Evolutionary conservation across 1,140 invertebrate species (phyloP).

Genomic region (Heliothis virescens): DNA sequence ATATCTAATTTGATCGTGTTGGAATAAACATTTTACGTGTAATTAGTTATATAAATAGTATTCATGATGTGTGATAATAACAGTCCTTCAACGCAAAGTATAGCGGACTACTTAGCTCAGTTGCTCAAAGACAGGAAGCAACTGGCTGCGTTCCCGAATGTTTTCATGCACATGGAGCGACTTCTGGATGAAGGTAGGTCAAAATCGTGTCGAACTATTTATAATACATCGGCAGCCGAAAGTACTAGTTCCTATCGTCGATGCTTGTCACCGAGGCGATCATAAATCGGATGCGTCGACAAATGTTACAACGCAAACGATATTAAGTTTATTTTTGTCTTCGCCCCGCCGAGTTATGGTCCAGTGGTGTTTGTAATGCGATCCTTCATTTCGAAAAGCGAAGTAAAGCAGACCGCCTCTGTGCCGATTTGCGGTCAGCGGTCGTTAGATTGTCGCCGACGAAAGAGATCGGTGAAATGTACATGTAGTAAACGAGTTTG

Average conservation of each 20-base stretch:
- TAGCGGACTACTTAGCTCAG: conserved; percentile 99
- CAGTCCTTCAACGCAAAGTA: conserved; percentile 95
- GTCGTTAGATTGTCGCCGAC: conserved; percentile 75
- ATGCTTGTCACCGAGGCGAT: conserved; percentile 73
- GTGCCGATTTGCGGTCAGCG: conserved; percentile 78
- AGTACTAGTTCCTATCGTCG: conserved; percentile 56
- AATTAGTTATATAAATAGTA: conserved; percentile 82
- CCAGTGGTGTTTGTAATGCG: conserved; percentile 84
- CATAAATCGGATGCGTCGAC: conserved; percentile 82
- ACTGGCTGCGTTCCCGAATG: conserved; percentile 99
- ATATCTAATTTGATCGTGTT: conserved; percentile 78
- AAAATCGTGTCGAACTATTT: conserved; percentile 60
- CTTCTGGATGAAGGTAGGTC: conserved; percentile 99
- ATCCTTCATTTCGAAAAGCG: conserved; percentile 82
- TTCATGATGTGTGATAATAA: conserved; percentile 91
- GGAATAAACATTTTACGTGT: conserved; percentile 80
- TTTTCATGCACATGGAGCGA: conserved; percentile 99
- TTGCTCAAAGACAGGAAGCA: conserved; percentile 99
- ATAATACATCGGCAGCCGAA: conserved; percentile 57
- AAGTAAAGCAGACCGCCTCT: conserved; percentile 81
- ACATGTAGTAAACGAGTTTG: conserved; percentile 70
- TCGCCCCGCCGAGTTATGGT: conserved; percentile 84
- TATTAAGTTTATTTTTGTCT: conserved; percentile 86
- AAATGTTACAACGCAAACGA: conserved; percentile 82
- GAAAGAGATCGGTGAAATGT: conserved; percentile 75